A percentile compares a stretch with the other conserved stretches of the same genome.
phyloP scores from a whole-genome alignment of 2,888 invertebrate species.

The Caenorhabditis japonica region DNA sequence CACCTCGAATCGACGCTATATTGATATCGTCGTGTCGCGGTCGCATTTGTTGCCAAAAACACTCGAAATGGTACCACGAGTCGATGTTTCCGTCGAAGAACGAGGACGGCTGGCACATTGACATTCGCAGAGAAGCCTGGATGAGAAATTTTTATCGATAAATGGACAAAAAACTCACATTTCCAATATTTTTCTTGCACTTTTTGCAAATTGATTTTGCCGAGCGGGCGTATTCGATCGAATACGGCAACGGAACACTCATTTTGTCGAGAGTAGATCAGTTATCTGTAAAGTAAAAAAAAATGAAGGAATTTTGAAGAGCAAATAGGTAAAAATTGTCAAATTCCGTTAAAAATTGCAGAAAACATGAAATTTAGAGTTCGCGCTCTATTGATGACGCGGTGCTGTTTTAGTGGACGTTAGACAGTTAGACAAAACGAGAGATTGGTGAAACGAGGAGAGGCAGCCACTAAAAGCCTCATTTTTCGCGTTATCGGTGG shows the following conservation, averaged over 20 bases:
- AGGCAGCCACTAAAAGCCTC: no score
- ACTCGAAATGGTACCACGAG: slow-evolving; percentile 78
- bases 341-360: no score
- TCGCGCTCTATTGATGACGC: no score
- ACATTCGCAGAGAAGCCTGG: slow-evolving; percentile 65
- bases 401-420: no score
- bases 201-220: slow-evolving; percentile 65
- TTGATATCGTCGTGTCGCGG: slow-evolving; percentile 59
- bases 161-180: slow-evolving; percentile 45
- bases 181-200: slow-evolving; percentile 62
- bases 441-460: no score
- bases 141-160: neutral
- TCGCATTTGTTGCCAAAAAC: slow-evolving; percentile 78
- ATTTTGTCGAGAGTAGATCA: no score
- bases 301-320: no score
- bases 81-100: slow-evolving; percentile 74
- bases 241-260: slow-evolving; percentile 60
- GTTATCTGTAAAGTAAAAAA: no score
- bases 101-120: slow-evolving; percentile 56
- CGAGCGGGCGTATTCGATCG: slow-evolving; percentile 68
- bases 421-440: no score
- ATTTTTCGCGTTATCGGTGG: no score
- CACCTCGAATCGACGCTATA: slow-evolving; percentile 78
- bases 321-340: no score
- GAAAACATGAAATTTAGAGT: no score